A percentile compares a stretch with the other conserved stretches of the same genome.
Evolutionary conservation across 2,113 vertebrate species (phyloP).

Genomic region (Epinephelus lanceolatus): DNA sequence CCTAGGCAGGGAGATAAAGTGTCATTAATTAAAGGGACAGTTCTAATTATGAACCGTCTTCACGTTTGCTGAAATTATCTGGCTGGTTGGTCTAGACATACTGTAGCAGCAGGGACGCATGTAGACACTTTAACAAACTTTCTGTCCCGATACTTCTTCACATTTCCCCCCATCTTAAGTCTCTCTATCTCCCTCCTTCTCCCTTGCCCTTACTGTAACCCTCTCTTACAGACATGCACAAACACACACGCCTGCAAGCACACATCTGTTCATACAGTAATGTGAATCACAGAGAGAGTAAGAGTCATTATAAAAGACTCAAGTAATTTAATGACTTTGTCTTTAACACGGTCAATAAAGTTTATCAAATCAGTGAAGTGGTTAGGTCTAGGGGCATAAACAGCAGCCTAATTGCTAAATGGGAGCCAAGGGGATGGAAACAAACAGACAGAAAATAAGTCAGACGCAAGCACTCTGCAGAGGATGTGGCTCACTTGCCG

Average conservation of each 20-base stretch:
- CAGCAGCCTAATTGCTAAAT: constrained; percentile 44
- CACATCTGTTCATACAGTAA: not conserved
- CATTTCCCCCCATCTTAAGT: not conserved
- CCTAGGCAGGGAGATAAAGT: constrained; percentile 58
- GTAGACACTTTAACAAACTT: not conserved
- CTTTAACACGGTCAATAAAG: constrained; percentile 39
- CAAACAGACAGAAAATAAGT: constrained; percentile 24
- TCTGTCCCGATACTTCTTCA: not conserved
- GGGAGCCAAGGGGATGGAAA: constrained; percentile 15
- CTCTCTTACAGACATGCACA: not conserved
- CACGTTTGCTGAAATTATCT: constrained; percentile 59
- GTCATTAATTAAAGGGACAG: constrained; percentile 78
- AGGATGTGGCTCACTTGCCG: constrained; percentile 1
- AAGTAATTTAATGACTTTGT: constrained; percentile 47
- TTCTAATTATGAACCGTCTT: constrained; percentile 70
- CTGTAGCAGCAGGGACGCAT: not conserved
- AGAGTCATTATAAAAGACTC: constrained; percentile 38
- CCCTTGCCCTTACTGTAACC: not conserved
- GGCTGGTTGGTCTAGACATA: constrained; percentile 34
- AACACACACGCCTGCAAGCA: not conserved
- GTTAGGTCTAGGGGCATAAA: constrained; percentile 47
- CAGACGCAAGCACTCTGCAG: not conserved
- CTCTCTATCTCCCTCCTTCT: not conserved
- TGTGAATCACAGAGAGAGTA: not conserved
- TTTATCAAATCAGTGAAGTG: constrained; percentile 49